Conservation (phyloP, 53 echinoderm and acorn worm genomes). For the Actinopyga echinites region DNA sequence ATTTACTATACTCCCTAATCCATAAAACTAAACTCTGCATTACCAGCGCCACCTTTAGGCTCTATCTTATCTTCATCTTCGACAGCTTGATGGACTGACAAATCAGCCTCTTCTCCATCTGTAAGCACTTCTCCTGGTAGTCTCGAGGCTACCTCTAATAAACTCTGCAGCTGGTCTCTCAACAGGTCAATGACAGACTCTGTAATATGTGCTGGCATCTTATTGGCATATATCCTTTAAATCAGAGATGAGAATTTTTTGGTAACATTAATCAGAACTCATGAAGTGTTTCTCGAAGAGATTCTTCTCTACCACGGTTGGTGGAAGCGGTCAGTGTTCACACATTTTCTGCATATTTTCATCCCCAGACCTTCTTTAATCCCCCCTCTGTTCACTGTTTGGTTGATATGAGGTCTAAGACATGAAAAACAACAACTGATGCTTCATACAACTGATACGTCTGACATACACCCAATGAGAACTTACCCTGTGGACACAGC, state of each 20-base stretch:
- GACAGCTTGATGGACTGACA: neutral
- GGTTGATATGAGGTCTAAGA: too few species aligned
- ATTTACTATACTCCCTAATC: neutral
- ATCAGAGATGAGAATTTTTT: neutral
- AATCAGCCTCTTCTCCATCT: neutral
- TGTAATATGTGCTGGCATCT: slow-evolving; percentile 66
- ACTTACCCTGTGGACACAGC: slow-evolving; percentile 93
- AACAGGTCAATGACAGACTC: slow-evolving; percentile 79
- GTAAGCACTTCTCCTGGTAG: neutral
- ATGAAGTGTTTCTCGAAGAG: too few species aligned
- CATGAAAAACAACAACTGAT: too few species aligned
- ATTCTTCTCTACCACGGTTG: too few species aligned
- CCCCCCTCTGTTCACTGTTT: too few species aligned
- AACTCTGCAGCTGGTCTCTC: slow-evolving; percentile 72
- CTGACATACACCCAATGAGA: neutral
- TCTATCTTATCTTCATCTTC: neutral
- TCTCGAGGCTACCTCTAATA: slow-evolving; percentile 22
- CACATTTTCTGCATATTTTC: too few species aligned
- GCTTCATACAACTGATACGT: too few species aligned
- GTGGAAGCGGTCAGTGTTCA: too few species aligned
- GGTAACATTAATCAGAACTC: too few species aligned
- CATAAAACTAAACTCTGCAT: neutral
- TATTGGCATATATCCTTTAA: slow-evolving; percentile 77
- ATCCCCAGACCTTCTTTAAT: too few species aligned
- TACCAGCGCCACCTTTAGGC: neutral